These are phyloP conservation scores for Arremon brunneinucha DNA, from an alignment of 2,797 vertebrate genomes.

Conservation along the genomic window DNA sequence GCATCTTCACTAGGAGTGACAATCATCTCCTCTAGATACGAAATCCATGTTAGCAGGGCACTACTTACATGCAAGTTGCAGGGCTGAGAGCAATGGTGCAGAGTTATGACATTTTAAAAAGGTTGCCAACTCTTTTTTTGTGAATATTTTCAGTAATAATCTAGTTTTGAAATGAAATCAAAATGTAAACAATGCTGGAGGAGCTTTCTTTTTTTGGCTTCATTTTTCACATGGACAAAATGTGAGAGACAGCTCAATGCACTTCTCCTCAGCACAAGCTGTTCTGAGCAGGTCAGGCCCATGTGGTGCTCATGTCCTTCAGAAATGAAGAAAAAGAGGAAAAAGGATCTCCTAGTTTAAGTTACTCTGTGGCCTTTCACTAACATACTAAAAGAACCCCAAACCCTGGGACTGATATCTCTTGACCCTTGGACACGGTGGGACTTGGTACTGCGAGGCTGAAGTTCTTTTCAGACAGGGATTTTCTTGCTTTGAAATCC, in stretches of 20 bases:
- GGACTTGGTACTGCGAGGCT: not conserved
- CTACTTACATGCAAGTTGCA: not conserved
- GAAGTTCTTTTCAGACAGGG: not conserved
- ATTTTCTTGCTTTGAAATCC: not conserved
- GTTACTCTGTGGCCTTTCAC: not conserved
- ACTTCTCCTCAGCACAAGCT: not conserved
- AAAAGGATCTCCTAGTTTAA: not conserved
- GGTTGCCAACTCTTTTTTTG: not conserved
- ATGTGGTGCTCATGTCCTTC: not conserved
- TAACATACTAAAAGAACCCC: not conserved
- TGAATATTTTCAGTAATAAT: not conserved
- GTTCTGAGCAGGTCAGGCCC: not conserved
- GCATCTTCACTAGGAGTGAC: not conserved
- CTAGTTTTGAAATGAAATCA: not conserved
- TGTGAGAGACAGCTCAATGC: not conserved
- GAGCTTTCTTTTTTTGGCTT: not conserved
- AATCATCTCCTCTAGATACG: not conserved
- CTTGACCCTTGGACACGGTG: not conserved
- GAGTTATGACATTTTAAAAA: not conserved
- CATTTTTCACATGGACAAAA: not conserved
- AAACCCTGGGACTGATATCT: not conserved
- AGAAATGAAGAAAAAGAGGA: not conserved
- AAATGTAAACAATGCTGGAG: not conserved
- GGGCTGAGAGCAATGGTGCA: not conserved
- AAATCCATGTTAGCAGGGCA: not conserved